A percentile compares a stretch with the other conserved stretches of the same genome.
phyloP scores from a whole-genome alignment of 2,797 vertebrate species.

The Oophaga sylvatica region DNA sequence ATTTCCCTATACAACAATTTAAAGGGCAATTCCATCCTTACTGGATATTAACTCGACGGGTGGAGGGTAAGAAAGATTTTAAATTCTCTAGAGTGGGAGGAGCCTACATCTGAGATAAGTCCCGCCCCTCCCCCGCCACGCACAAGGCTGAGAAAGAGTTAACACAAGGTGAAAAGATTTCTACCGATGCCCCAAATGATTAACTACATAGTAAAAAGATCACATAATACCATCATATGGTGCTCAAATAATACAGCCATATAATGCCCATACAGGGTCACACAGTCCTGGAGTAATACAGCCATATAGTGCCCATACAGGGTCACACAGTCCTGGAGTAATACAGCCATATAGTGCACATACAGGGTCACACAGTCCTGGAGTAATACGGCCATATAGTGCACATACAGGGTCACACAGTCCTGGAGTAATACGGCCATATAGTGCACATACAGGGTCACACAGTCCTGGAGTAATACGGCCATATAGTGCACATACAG shows the following conservation, averaged over 20 bases:
- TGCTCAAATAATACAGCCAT: neutral
- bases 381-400: neutral
- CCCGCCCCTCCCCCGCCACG: too few relatives aligned
- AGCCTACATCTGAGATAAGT: too few relatives aligned
- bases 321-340: neutral
- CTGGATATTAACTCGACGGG: neutral
- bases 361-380: neutral
- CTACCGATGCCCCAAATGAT: too few relatives aligned
- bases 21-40: neutral
- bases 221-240: neutral
- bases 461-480: neutral
- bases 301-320: neutral
- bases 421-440: neutral
- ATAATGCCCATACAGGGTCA: neutral
- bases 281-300: neutral
- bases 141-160: too few relatives aligned
- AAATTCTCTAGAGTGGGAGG: neutral
- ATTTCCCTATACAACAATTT: neutral
- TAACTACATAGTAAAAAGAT: too few relatives aligned
- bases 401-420: neutral
- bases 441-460: neutral
- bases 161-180: too few relatives aligned
- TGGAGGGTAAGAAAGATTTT: too few relatives aligned
- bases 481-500: neutral
- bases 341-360: neutral